phyloP scores from a whole-genome alignment of 2,113 vertebrate genomes.

The Amphiprion ocellaris region DNA sequence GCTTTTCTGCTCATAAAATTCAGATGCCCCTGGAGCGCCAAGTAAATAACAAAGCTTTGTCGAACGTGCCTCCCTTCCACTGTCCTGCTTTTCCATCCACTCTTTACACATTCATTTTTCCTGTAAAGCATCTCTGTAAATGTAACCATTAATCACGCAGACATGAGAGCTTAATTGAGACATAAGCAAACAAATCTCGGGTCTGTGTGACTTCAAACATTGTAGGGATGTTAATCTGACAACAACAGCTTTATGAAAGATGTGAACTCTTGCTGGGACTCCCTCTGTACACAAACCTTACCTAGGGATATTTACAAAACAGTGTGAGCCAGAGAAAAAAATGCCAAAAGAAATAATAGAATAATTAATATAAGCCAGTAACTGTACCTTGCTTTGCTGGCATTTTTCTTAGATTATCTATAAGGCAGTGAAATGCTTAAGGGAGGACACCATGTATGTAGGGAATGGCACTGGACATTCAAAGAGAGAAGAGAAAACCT shows the following conservation, averaged over 20 bases:
- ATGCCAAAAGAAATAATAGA: conserved; percentile 48
- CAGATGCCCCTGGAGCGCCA: conserved; percentile 81
- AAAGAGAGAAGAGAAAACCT: conserved; percentile 39
- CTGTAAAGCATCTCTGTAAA: conserved; percentile 63
- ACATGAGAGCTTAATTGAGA: conserved; percentile 82
- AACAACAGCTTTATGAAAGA: conserved; percentile 75
- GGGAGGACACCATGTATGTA: conserved; percentile 16
- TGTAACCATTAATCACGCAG: conserved; percentile 79
- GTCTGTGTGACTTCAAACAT: conserved; percentile 72
- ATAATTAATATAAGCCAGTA: conserved; percentile 60
- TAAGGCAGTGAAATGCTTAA: conserved; percentile 42
- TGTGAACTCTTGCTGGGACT: conserved; percentile 75
- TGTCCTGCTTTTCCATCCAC: conserved; percentile 33
- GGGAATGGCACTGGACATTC: conserved; percentile 50
- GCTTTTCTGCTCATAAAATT: conserved; percentile 84
- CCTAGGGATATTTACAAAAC: conserved; percentile 49
- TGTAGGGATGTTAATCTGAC: conserved; percentile 76
- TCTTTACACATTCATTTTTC: conserved; percentile 33
- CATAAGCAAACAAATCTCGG: conserved; percentile 81
- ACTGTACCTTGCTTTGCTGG: conserved; percentile 45
- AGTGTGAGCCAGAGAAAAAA: conserved; percentile 41
- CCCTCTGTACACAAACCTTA: conserved; percentile 66
- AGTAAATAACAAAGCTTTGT: conserved; percentile 69
- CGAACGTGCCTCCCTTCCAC: conserved; percentile 25
- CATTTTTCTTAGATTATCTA: conserved; percentile 43